Evolutionary conservation across 2,797 vertebrate species (phyloP).

Genomic region (Sebastes oblongus): DNA sequence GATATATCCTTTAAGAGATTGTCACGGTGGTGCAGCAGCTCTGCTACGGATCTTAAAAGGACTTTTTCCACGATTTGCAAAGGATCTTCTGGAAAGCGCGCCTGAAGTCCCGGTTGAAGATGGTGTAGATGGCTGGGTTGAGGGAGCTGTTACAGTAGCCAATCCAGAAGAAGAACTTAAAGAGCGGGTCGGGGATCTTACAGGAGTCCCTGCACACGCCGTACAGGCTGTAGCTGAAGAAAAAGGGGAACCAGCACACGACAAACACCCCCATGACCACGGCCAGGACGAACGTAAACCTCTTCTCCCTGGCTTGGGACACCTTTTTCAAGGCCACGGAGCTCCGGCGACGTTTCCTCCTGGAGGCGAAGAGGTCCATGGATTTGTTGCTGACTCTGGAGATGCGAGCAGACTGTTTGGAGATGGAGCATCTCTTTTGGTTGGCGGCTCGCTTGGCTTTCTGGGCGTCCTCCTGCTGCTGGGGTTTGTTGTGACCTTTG

Average conservation of each 20-base stretch:
- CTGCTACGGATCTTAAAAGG: constrained; percentile 71
- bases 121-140: constrained; percentile 95
- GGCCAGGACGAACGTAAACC: constrained; percentile 93
- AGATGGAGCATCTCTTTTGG: constrained; percentile 62
- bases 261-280: constrained; percentile 97
- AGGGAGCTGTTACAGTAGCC: constrained; percentile 97
- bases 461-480: constrained; percentile 48
- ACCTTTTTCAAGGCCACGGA: constrained; percentile 87
- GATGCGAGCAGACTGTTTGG: constrained; percentile 83
- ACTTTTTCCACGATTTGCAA: constrained; percentile 87
- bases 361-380: constrained; percentile 88
- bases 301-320: constrained; percentile 91
- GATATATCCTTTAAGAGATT: constrained; percentile 36
- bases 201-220: constrained; percentile 90
- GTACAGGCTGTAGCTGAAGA: constrained; percentile 94
- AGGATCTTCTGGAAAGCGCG: constrained; percentile 94
- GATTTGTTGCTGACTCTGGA: constrained; percentile 90
- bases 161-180: constrained; percentile 98
- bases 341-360: constrained; percentile 84
- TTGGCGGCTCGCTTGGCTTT: constrained; percentile 53
- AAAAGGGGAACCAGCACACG: constrained; percentile 95
- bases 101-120: constrained; percentile 95
- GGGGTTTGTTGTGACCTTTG: constrained; percentile 79
- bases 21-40: constrained; percentile 9
- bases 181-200: constrained; percentile 87